Evolutionary conservation across 2,888 invertebrate genomes (phyloP).

Genomic region (Drosophila austrosaltans): DNA sequence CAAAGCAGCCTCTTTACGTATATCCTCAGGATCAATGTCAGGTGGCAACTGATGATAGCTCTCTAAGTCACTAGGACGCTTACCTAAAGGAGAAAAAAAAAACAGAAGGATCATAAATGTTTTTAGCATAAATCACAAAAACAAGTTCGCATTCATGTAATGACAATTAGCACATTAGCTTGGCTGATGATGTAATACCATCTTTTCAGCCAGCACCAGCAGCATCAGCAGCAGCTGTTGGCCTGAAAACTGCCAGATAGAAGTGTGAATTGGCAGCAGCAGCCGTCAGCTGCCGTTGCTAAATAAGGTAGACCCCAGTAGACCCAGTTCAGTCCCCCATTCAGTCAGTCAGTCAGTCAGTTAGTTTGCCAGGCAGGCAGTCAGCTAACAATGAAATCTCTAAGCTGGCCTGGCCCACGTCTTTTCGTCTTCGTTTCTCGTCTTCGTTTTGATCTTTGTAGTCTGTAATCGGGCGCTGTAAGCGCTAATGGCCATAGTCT

Average conservation of each 20-base stretch:
- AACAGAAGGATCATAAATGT: neutral
- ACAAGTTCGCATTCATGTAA: constrained; percentile 65
- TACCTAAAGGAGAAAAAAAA: constrained; percentile 59
- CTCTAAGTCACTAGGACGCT: constrained; percentile 82
- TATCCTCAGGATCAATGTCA: constrained; percentile 88
- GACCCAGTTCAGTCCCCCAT: constrained; percentile 19
- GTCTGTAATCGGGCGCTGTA: constrained; percentile 75
- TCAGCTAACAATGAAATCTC: constrained; percentile 63
- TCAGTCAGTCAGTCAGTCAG: constrained; percentile 10
- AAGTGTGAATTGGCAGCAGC: constrained; percentile 69
- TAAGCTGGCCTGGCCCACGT: constrained; percentile 64
- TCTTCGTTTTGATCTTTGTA: constrained; percentile 21
- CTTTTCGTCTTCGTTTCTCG: constrained; percentile 20
- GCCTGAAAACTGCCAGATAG: constrained; percentile 37
- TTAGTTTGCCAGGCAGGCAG: constrained; percentile 23
- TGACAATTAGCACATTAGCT: constrained; percentile 65
- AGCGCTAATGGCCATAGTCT: constrained; percentile 71
- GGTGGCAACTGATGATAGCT: constrained; percentile 86
- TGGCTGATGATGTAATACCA: constrained; percentile 68
- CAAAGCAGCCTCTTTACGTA: constrained; percentile 90
- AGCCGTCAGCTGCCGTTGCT: constrained; percentile 44
- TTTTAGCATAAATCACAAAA: constrained; percentile 31
- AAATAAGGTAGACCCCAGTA: constrained; percentile 64
- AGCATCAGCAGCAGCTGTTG: constrained; percentile 31
- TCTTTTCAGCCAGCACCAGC: neutral